Conservation (phyloP, 2,888 invertebrate genomes). For the Drepanosiphum platanoidis region DNA sequence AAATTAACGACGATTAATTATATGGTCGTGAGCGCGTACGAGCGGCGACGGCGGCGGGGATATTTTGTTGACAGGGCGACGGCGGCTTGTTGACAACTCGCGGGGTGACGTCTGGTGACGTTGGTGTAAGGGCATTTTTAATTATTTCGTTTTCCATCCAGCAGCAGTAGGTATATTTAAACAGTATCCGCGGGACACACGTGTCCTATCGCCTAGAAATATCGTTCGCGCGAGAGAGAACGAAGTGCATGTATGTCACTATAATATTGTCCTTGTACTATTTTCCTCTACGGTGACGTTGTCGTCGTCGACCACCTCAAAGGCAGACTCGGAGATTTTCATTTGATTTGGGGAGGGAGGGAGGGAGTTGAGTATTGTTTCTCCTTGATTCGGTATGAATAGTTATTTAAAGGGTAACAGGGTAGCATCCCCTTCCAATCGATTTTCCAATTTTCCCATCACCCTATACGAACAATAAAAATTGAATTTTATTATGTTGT, state of each 20-base stretch:
- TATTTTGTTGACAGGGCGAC: constrained; percentile 32
- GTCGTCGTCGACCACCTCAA: neutral
- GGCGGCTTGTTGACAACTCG: constrained; percentile 23
- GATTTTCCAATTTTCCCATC: neutral
- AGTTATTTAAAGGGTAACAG: no score
- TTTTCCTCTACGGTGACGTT: neutral
- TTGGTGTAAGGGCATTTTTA: neutral
- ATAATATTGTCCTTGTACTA: neutral
- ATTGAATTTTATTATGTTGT: no score
- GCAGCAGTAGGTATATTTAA: constrained; percentile 2
- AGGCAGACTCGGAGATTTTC: no score
- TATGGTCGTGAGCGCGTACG: neutral
- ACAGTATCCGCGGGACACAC: neutral
- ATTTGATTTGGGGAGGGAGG: no score
- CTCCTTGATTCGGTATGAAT: no score
- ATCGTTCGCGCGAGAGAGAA: neutral
- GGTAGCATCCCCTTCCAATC: no score
- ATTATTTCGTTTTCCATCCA: constrained; percentile 36
- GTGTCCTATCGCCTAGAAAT: neutral
- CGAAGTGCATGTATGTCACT: neutral
- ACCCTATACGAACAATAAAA: no score
- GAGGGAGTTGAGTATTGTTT: no score
- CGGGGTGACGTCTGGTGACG: neutral
- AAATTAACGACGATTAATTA: constrained; percentile 44
- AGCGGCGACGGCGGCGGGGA: neutral